These are phyloP conservation scores for Megalops atlanticus DNA, from an alignment of 2,113 vertebrate species.

Conservation along the genomic window DNA sequence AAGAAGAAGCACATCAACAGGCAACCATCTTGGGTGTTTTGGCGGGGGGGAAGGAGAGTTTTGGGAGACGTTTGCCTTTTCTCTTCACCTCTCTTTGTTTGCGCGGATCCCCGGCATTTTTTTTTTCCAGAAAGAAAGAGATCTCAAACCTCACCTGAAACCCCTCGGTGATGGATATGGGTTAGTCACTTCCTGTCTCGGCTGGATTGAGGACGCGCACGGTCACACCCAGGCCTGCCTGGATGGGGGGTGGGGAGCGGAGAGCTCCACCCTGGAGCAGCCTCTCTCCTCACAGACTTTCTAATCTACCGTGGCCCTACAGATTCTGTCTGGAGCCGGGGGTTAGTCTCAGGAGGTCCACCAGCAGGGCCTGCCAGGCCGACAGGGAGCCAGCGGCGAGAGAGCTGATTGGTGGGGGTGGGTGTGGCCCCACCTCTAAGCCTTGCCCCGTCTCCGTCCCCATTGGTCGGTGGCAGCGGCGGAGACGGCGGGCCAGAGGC, in stretches of 20 bases:
- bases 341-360: slow-evolving; percentile 52
- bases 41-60: neutral
- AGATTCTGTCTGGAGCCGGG: slow-evolving; percentile 49
- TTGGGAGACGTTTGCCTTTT: slow-evolving; percentile 35
- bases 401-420: slow-evolving; percentile 41
- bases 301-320: slow-evolving; percentile 70
- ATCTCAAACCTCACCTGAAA: neutral
- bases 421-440: slow-evolving; percentile 52
- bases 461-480: slow-evolving; percentile 64
- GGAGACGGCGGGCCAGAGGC: slow-evolving; percentile 72
- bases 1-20: slow-evolving; percentile 5
- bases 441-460: slow-evolving; percentile 56
- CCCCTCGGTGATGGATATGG: neutral
- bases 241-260: slow-evolving; percentile 69
- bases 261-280: slow-evolving; percentile 56
- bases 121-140: too few species aligned
- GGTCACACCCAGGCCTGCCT: slow-evolving; percentile 89
- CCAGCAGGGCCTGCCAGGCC: slow-evolving; percentile 25
- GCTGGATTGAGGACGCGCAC: slow-evolving; percentile 51
- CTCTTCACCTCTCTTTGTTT: neutral
- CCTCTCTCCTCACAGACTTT: slow-evolving; percentile 62
- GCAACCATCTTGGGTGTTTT: slow-evolving; percentile 17
- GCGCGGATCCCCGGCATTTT: too few species aligned
- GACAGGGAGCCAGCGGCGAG: slow-evolving; percentile 48
- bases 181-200: slow-evolving; percentile 22